Evolutionary conservation across 2,888 invertebrate species (phyloP).

Genomic region (Falcaria lacertinaria): DNA sequence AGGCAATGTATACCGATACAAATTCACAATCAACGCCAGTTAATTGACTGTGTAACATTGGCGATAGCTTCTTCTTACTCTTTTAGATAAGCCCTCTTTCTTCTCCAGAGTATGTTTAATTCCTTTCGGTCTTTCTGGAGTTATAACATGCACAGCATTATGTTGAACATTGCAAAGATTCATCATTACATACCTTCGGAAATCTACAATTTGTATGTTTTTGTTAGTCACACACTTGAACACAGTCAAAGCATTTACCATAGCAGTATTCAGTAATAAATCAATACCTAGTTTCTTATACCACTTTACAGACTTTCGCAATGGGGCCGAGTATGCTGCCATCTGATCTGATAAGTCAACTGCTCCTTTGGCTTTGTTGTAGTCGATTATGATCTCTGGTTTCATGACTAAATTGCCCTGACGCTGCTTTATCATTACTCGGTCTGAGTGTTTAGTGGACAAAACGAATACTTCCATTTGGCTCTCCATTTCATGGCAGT

Average conservation of each 20-base stretch:
- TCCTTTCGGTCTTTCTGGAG: too few relatives aligned
- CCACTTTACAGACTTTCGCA: constrained; percentile 36
- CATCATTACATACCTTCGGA: too few relatives aligned
- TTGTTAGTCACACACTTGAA: background rate
- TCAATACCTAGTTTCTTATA: constrained; percentile 34
- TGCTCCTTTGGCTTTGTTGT: constrained; percentile 31
- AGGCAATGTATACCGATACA: too few relatives aligned
- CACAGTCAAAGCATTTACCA: constrained; percentile 24
- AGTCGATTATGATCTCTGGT: constrained; percentile 24
- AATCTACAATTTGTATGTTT: background rate
- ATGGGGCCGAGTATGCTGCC: constrained; percentile 21
- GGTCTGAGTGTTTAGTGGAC: constrained; percentile 33
- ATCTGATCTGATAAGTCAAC: constrained; percentile 35
- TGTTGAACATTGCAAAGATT: too few relatives aligned
- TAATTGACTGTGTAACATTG: too few relatives aligned
- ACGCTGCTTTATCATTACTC: constrained; percentile 13
- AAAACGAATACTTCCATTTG: constrained; percentile 22
- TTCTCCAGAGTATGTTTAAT: too few relatives aligned
- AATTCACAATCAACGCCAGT: too few relatives aligned
- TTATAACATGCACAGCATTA: too few relatives aligned
- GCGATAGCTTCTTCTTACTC: too few relatives aligned
- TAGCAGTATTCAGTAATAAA: constrained; percentile 24
- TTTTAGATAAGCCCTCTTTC: too few relatives aligned
- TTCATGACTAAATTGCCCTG: constrained; percentile 20
- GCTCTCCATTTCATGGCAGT: constrained; percentile 24